Evolutionary conservation across 1,140 invertebrate species (phyloP).

Genomic region (Listronotus oregonensis): DNA sequence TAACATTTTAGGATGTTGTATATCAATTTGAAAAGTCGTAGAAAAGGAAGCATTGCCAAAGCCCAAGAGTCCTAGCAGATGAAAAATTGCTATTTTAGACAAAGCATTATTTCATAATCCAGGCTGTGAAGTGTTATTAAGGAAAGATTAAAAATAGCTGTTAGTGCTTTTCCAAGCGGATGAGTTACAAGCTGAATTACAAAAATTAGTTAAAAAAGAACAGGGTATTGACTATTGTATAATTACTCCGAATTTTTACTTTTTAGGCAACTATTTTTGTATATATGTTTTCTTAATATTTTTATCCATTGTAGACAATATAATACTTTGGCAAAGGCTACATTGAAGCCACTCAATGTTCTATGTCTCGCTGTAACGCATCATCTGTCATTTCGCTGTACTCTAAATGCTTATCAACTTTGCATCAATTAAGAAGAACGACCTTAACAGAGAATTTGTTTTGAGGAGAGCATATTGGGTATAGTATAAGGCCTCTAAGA

Average conservation of each 20-base stretch:
- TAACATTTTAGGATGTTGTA: constrained; percentile 54
- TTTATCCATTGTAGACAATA: constrained; percentile 45
- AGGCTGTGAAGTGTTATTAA: constrained; percentile 56
- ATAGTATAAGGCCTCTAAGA: too few species aligned
- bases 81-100: constrained; percentile 63
- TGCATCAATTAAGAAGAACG: constrained; percentile 57
- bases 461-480: constrained; percentile 57
- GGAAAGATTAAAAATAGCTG: constrained; percentile 60
- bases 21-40: constrained; percentile 56
- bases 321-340: constrained; percentile 64
- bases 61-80: constrained; percentile 56
- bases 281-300: not conserved
- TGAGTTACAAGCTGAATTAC: constrained; percentile 58
- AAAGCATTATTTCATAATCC: constrained; percentile 61
- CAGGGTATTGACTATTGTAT: constrained; percentile 54
- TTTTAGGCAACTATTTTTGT: not conserved
- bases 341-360: constrained; percentile 63
- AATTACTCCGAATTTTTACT: not conserved
- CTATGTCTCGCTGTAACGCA: constrained; percentile 65
- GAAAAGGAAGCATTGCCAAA: constrained; percentile 55
- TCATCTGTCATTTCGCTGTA: constrained; percentile 63
- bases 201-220: constrained; percentile 58
- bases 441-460: constrained; percentile 44
- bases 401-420: constrained; percentile 60
- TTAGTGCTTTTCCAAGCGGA: constrained; percentile 61